Evolutionary conservation across 2,888 invertebrate genomes (phyloP), one percentile per base, ranked within the genome.

Genomic region (Acanthopleura granulata): DNA sequence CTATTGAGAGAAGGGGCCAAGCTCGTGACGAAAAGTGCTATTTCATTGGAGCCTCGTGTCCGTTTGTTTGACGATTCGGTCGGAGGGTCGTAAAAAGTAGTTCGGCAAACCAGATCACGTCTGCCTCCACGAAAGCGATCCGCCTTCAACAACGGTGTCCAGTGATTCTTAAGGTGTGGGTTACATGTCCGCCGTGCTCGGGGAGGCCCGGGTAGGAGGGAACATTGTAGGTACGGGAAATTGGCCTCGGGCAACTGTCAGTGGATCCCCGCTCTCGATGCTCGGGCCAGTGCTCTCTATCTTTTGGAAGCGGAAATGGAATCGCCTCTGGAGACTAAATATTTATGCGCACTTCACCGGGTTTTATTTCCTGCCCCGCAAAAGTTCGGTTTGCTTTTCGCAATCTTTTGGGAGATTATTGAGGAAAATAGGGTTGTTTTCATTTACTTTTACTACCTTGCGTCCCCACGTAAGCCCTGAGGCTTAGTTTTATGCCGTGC

Each of bases 361-460:
- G 29, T 66, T 66, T 66, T 66, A 66, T 66, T 66, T 66, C 66
- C 29, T 22, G 15, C 29, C 25, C 29, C 14, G 66, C 25, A 25
- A 66, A 22, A 66, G 16, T 16, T 27, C 15, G 27, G 22, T 27
- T 27, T 27, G 66, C 27, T 66, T 27, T 66, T 27, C 18, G 15
- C 15, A 27, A 16, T 27, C 25, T 22, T 15, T 66, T 66, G 66
- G 66, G 66, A 25, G 29, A 27, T 22, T 27, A 27, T 27, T 27
- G 16, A 16, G 29, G 25, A 66, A 66, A 66, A 66, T 66, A 66
- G 66, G 66, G 27, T 66, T 25, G 29, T 66, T 66, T 66, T 66
- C 66, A 66, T 66, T 66, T 66, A 22, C 66, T 66, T 66, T 66
- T 66, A 66, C 66, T 27, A 40, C 40, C 40, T 40, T 40, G 40